Base-by-base conservation (phyloP, 2,797 vertebrate species). In the Hemitrygon akajei region DNA sequence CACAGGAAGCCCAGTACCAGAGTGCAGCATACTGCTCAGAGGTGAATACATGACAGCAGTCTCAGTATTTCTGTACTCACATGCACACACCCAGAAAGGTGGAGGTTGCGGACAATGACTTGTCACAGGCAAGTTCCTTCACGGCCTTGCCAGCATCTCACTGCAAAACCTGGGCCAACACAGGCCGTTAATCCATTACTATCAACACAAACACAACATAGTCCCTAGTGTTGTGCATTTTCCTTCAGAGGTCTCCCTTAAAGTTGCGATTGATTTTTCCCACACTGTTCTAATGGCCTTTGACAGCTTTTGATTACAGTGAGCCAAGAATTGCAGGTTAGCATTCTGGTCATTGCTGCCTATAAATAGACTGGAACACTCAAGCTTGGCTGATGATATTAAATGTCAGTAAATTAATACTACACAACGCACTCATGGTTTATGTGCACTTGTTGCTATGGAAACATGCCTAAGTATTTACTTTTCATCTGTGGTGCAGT, bases 321-420 rank as follows among this genome's bases (percentile, higher is more conserved):
- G 40, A 56, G 18, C 82, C 27, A 86, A 86, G 82, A 86, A 16
- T 60, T 60, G 56, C 82, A 86, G 82, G 82, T 86, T 86, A 60
- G 27, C 27, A 60, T 86, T 60, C 82, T 86, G 82, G 82, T 60
- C 82, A 86, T 60, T 60, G 27, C 30, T 60, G 56, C 56, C 56
- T 86, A 86, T 60, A 86, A n/a, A 86, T 86, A 86, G 82, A 82
- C 25, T 82, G 80, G 80, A 56, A 22, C 56, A 60, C 82, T 86
- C 60, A 86, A 86, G 56, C 82, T n/a, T 30, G 58, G 82, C 56
- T n/a, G 56, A 56, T 60, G 82, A 86, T 86, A 86, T 86, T 84
- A 84, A 84, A 86, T 86, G 82, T n/a, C 82, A 86, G 82, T 86
- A 86, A 58, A 86, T 60, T 86, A 58, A 86, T 86, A n/a, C 56